Evolutionary conservation across 1,140 invertebrate genomes (phyloP), one percentile per base, ranked within the genome.

Genomic region (Drosophila trapezifrons): DNA sequence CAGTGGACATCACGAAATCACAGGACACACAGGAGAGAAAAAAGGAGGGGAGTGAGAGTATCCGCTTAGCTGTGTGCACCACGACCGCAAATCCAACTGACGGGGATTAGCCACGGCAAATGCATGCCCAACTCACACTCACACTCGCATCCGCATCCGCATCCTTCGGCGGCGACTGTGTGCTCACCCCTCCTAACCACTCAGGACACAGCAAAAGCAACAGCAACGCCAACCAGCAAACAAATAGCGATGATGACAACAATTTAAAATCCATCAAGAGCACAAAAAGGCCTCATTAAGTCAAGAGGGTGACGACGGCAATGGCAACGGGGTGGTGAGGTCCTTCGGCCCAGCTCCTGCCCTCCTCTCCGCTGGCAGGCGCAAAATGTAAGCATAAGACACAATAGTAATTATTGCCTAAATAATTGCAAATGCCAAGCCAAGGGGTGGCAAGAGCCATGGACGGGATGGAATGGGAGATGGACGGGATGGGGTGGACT

Each of bases 401-500:
- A 91, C 90, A 91, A 91, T 91, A 91, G 90, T 91, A 91, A 91
- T 91, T 91, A 91, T 90, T 91, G 90, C 86, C 90, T 77, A 91
- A 91, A 91, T 91, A 91, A 91, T 91, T 91, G 80, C 90, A 91
- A 91, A 91, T 91, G 90, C 51, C 51, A 80, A 73, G 74, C 66
- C 43, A 46, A 38, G 51, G 55, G 35, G 51, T 54, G 51, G 51
- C 51, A 22, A 22, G 7, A n/a, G 18, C 51, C 17, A 20, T 35
- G 29, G 18, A n/a, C 18, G 32, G 13, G 2, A 37, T 10, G 37
- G 15, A 29, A 15, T 29, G 25, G 18, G 9, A 20, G 9, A 20
- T n/a, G 46, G 45, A 22, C 2, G 46, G 46, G 15, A n/a, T 35
- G 20, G 64, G 52, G 59, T 62, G 46, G 12, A n/a, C 20, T 20